These are phyloP conservation scores for Synanthedon myopaeformis DNA, from an alignment of 2,888 invertebrate genomes.

Conservation along the genomic window DNA sequence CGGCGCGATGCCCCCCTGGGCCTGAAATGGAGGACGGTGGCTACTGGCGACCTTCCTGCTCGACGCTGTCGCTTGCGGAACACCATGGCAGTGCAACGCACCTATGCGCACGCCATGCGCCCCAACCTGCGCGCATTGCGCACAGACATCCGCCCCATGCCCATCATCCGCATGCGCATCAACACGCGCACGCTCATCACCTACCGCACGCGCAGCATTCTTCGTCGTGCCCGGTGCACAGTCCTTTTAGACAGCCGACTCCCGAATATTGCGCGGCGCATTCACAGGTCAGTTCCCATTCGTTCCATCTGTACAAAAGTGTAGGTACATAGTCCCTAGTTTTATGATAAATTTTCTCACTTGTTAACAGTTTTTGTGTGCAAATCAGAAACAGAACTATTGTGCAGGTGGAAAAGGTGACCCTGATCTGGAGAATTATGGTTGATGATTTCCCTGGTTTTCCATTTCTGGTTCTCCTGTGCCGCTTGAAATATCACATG, in stretches of 20 bases:
- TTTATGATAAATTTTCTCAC: not conserved
- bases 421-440: slow-evolving; percentile 10
- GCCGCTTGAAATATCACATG: slow-evolving; percentile 6
- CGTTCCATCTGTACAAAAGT: not conserved
- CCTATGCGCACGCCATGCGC: slow-evolving; percentile 58
- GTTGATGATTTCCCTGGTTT: slow-evolving; percentile 10
- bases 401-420: slow-evolving; percentile 6
- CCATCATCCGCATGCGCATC: slow-evolving; percentile 33
- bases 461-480: slow-evolving; percentile 10
- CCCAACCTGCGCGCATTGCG: slow-evolving; percentile 46
- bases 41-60: slow-evolving; percentile 66
- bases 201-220: slow-evolving; percentile 59
- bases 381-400: not conserved
- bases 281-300: slow-evolving; percentile 42
- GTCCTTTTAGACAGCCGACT: slow-evolving; percentile 76
- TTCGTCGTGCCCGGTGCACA: slow-evolving; percentile 79
- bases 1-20: slow-evolving; percentile 61
- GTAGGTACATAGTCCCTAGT: not conserved
- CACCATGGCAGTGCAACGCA: slow-evolving; percentile 61
- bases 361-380: not conserved
- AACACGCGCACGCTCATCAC: slow-evolving; percentile 54
- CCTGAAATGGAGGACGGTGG: slow-evolving; percentile 67
- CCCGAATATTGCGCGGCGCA: slow-evolving; percentile 64
- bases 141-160: slow-evolving; percentile 52
- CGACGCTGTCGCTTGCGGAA: slow-evolving; percentile 62